Evolutionary conservation across 2,888 invertebrate genomes (phyloP), one percentile per base, ranked within the genome.

Genomic region (Lamellibrachia columna): DNA sequence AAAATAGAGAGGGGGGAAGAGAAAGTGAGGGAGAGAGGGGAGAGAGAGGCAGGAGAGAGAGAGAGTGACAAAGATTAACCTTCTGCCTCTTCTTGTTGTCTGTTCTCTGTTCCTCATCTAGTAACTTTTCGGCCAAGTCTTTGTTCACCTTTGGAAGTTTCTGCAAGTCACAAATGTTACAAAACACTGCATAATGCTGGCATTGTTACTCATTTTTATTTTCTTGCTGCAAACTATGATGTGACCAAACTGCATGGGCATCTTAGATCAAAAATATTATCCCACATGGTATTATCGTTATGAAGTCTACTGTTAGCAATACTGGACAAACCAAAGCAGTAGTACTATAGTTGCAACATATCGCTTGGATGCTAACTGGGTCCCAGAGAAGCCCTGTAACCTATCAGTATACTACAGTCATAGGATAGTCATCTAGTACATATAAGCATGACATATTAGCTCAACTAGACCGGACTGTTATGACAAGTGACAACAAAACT

Each of bases 71-170:
- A 40, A 40, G 9, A 92, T 22, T 8, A 15, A 93, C 93, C 93
- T 94, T 95, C 91, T 93, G 92, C 92, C 93, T 94, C 92, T 94
- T 94, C 92, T 94, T 94, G 4, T 53, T 90, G 15, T n/a, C 90
- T 11, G 93, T 93, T 15, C 93, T 93, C 7, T 94, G 94, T 90
- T 95, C 95, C 94, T 97, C 97, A 90, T 98, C 98, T 97, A 98
- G 97, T 91, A 99, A 97, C 96, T 98, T 98, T 91, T 98, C 97
- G 3, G 99, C 99, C 95, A 99, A 97, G 92, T 98, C 98, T 96
- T 98, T 98, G 96, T 99, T 99, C 92, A 99, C 98, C 96, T 98
- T 98, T 0, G 99, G 99, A 92, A 99, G 97, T 96, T 98, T 96
- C 95, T 96, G 94, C 52, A 95, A 94, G 90, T 90, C 15, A 90